phyloP scores from a whole-genome alignment of 2,797 vertebrate genomes.

The Intellagama lesueurii region DNA sequence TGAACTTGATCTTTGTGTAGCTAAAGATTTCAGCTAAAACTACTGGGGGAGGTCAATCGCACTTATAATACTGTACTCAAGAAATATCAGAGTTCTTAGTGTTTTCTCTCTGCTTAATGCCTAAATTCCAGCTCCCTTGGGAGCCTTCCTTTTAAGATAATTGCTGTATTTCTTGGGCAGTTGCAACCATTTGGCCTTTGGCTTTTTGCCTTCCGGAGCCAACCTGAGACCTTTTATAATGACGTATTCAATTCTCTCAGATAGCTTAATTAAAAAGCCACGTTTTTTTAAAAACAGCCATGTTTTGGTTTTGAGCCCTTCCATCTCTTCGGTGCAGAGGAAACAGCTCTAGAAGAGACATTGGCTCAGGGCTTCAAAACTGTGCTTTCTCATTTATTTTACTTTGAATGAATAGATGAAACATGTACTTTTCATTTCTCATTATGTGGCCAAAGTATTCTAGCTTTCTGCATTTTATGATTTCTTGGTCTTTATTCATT shows the following conservation, averaged over 20 bases:
- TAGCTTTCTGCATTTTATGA: no score
- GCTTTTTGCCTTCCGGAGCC: slow-evolving; percentile 59
- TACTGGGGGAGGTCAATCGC: slow-evolving; percentile 30
- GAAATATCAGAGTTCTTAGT: slow-evolving; percentile 40
- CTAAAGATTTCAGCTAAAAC: slow-evolving; percentile 58
- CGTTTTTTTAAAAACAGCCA: slow-evolving; percentile 5
- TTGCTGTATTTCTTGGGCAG: slow-evolving; percentile 56
- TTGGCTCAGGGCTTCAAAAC: slow-evolving; percentile 65
- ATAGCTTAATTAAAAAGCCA: slow-evolving; percentile 65
- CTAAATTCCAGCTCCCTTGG: slow-evolving; percentile 52
- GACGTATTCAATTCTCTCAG: slow-evolving; percentile 59
- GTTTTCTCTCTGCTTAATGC: slow-evolving; percentile 21
- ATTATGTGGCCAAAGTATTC: no score
- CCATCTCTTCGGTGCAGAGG: slow-evolving; percentile 55
- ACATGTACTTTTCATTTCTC: no score
- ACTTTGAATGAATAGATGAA: no score
- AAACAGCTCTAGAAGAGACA: slow-evolving; percentile 62
- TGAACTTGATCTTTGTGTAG: background rate
- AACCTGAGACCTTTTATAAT: slow-evolving; percentile 22
- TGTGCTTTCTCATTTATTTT: background rate
- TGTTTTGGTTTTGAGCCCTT: slow-evolving; percentile 43
- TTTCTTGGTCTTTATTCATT: no score
- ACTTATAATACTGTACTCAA: slow-evolving; percentile 7
- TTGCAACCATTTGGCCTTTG: slow-evolving; percentile 62
- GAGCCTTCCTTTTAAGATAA: slow-evolving; percentile 54